Conservation (phyloP, 1,140 invertebrate species). For the Tetramorium simillimum region DNA sequence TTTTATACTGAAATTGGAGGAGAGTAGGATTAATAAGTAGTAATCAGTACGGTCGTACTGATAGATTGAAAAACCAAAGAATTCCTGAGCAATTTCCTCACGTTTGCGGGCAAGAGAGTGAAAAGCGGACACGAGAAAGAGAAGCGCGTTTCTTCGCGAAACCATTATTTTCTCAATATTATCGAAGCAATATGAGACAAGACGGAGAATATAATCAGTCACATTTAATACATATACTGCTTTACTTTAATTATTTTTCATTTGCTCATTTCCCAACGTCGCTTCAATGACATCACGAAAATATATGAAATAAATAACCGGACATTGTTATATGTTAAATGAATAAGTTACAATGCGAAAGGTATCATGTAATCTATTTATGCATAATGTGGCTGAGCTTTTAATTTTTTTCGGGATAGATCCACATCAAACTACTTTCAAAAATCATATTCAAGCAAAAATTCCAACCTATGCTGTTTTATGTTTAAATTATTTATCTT, state of each 20-base stretch:
- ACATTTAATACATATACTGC: not conserved
- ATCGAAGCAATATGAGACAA: conserved; percentile 15
- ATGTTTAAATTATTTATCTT: not conserved
- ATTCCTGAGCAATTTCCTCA: not conserved
- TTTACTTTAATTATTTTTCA: conserved; percentile 21
- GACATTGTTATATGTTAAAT: not conserved
- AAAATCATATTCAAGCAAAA: not conserved
- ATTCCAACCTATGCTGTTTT: not conserved
- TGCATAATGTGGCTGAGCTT: not conserved
- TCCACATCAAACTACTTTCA: not conserved
- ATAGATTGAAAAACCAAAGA: conserved; percentile 24
- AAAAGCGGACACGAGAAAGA: not conserved
- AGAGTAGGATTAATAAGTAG: conserved; percentile 70
- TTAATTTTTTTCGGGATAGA: not conserved
- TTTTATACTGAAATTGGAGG: conserved; percentile 75
- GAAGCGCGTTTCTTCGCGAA: not conserved
- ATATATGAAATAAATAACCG: not conserved
- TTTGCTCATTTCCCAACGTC: not conserved
- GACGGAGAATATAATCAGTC: conserved; percentile 4
- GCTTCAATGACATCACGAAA: not conserved
- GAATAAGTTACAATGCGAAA: not conserved
- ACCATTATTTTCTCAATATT: conserved; percentile 19
- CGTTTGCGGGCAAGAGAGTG: not conserved
- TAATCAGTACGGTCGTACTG: conserved; percentile 1
- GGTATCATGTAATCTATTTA: not conserved